Percentiles rank a stretch among this genome's conserved stretches.
phyloP scores from a whole-genome alignment of 2,888 invertebrate species.

The Octonoba sinensis region DNA sequence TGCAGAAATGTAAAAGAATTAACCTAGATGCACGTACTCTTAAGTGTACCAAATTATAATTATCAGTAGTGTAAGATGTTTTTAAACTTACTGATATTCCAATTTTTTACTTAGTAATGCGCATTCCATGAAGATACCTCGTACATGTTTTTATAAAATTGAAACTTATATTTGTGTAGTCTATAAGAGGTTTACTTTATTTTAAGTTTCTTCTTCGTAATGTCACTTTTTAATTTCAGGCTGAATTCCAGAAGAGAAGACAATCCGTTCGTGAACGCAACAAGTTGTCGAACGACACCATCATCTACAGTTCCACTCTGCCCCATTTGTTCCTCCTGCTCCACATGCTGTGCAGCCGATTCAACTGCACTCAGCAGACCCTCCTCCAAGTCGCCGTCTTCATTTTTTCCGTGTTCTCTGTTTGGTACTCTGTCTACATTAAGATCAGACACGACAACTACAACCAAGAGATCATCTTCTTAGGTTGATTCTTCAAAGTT shows the following conservation, averaged over 20 bases:
- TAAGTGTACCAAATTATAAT: no score
- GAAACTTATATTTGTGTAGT: no score
- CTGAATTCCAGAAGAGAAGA: slow-evolving; percentile 14
- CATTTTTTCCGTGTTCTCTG: slow-evolving; percentile 6
- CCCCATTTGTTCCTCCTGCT: slow-evolving; percentile 4
- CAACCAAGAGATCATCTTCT: not conserved
- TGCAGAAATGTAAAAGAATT: no score
- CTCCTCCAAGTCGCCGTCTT: slow-evolving; percentile 1
- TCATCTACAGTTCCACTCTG: slow-evolving; percentile 9
- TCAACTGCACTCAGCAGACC: not conserved
- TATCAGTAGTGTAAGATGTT: no score
- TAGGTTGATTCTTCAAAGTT: not conserved
- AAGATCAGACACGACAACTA: slow-evolving; percentile 2
- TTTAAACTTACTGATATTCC: no score
- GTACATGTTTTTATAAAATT: no score
- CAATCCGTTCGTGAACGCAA: slow-evolving; percentile 3
- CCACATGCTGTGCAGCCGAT: not conserved
- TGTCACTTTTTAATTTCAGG: slow-evolving; percentile 6
- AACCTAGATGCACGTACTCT: no score
- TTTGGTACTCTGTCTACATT: slow-evolving; percentile 9
- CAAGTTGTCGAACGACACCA: slow-evolving; percentile 5
- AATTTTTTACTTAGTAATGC: no score
- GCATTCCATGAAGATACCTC: no score
- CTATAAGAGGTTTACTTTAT: no score
- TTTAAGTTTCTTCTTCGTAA: no score